Base-by-base conservation (phyloP, 2,797 vertebrate species). In the Myiotriccus ornatus region DNA sequence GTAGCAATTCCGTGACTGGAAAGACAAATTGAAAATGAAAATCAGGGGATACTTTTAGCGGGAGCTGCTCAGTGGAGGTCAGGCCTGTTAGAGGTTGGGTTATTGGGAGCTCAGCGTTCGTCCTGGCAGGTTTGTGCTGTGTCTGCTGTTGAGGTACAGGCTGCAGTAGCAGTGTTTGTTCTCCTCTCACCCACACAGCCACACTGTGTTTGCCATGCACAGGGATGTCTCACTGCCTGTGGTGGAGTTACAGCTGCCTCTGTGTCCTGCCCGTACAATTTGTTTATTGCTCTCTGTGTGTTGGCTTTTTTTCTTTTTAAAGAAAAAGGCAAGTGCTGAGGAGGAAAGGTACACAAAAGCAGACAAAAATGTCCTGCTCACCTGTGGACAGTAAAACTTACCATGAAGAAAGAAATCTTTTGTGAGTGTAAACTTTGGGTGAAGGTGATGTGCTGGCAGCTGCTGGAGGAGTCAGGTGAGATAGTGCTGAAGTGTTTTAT, bases 21-120 rank as follows among this genome's bases (percentile, higher is more conserved):
- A 86, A 90, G 94, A 94, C 70, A 59, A 87, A 90, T 88, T 69
- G 76, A 84, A 63, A 84, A 75, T 88, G 56, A 94, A 89, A 89
- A 80, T 46, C 35, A 46, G 56, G 88, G 11, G 7, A 34, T 86
- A 4, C 55, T 90, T 85, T 49, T 2, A 60, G 53, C 1, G 0
- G 0, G 4, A 64, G 68, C 50, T 82, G 52, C 50, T 12, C 39
- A 1, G 0, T 9, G 43, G 46, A 77, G 73, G 50, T 64, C 82
- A 24, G 50, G 37, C 27, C 44, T 69, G 25, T 55, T 35, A 4
- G 23, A 49, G 28, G n/a, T 43, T 46, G 32, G 46, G 64, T 74
- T 89, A 11, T 11, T 4, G 2, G 64, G 56, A 81, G 53, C 68
- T 65, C 24, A 3, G 30, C 1, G 3, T 41, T 49, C 2, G 0